phyloP scores from a whole-genome alignment of 2,797 vertebrate genomes.

The Gobio occitaniae region DNA sequence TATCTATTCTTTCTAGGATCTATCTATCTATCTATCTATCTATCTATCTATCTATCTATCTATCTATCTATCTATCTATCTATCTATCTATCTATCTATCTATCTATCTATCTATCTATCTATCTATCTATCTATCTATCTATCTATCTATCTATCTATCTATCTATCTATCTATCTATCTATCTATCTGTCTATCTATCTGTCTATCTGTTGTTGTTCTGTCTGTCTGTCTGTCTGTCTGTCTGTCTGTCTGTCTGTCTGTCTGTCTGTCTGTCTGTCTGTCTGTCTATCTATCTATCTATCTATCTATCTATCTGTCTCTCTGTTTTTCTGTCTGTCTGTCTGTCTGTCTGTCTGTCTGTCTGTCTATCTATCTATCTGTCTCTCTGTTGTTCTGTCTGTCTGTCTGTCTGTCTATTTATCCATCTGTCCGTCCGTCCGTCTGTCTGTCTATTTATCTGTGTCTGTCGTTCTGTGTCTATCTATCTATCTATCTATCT shows the following conservation, averaged over 20 bases:
- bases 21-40: neutral
- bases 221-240: neutral
- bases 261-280: rapidly evolving
- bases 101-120: neutral
- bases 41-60: neutral
- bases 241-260: rapidly evolving
- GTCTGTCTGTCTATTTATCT: neutral
- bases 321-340: neutral
- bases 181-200: neutral
- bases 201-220: too few relatives aligned
- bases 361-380: neutral
- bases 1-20: conserved; percentile 63
- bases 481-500: neutral
- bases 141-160: neutral
- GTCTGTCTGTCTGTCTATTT: rapidly evolving
- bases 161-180: neutral
- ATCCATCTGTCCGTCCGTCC: neutral
- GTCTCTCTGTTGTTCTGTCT: neutral
- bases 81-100: too few relatives aligned
- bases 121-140: conserved; percentile 61
- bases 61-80: neutral
- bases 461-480: neutral
- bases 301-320: neutral
- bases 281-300: neutral
- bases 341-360: neutral